A percentile compares a stretch with the other conserved stretches of the same genome.
Conservation (phyloP, 2,113 vertebrate species). For the Calidris pugnax region DNA sequence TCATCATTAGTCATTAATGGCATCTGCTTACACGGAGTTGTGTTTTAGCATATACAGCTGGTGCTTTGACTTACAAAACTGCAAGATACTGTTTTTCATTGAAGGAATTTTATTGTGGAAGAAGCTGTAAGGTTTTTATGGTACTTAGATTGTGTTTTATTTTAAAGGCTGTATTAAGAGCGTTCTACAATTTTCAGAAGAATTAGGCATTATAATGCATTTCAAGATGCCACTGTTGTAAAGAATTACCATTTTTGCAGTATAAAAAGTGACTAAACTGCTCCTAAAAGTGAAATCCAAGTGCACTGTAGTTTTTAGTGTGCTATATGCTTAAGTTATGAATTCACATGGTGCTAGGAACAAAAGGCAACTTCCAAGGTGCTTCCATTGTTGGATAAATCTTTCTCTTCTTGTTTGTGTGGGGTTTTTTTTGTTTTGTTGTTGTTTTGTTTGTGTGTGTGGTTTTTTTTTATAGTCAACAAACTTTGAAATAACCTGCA, state of each 20-base stretch:
- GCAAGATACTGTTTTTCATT: neutral
- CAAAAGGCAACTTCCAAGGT: neutral
- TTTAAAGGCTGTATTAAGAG: neutral
- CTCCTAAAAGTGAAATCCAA: neutral
- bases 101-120: neutral
- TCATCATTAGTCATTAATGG: neutral
- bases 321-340: neutral
- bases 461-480: neutral
- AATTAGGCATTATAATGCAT: neutral
- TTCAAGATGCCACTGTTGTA: neutral
- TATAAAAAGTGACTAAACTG: neutral
- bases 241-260: neutral
- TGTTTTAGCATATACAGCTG: neutral
- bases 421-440: too few species aligned
- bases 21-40: neutral
- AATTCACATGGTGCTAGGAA: neutral
- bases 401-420: neutral
- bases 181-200: neutral
- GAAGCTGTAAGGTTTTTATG: neutral
- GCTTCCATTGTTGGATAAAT: neutral
- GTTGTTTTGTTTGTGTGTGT: too few species aligned
- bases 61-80: slow-evolving; percentile 30
- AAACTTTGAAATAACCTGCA: neutral
- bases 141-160: neutral
- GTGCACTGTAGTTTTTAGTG: neutral